These are phyloP conservation scores for Aquatica leii DNA, from an alignment of 2,888 invertebrate genomes.

Conservation along the genomic window DNA sequence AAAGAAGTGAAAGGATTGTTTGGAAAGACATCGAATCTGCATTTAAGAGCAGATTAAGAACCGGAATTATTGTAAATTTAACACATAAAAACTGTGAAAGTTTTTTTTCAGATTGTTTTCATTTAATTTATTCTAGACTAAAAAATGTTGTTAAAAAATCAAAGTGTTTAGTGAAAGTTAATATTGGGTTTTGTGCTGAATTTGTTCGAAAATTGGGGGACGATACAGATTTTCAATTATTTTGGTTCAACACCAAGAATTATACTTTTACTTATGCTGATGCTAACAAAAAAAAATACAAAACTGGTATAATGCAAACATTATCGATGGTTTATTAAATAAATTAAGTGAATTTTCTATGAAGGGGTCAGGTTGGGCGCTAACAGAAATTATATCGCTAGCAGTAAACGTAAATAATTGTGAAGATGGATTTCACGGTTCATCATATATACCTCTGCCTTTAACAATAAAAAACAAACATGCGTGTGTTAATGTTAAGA, in stretches of 20 bases:
- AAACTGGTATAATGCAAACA: not conserved
- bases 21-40: not conserved
- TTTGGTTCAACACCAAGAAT: not conserved
- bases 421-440: slow-evolving; percentile 17
- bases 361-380: not conserved
- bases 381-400: not conserved
- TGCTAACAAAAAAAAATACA: not conserved
- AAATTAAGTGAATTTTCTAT: not conserved
- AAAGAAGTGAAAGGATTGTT: not conserved
- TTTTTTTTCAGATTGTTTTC: not conserved
- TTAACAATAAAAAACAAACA: slow-evolving; percentile 29
- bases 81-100: not conserved
- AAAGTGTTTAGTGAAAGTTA: not conserved
- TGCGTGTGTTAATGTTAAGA: slow-evolving; percentile 40
- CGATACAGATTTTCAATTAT: slow-evolving; percentile 14
- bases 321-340: not conserved
- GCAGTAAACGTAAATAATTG: not conserved
- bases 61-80: slow-evolving; percentile 1
- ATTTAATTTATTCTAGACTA: not conserved
- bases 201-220: slow-evolving; percentile 6
- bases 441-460: slow-evolving; percentile 34
- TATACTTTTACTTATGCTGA: not conserved
- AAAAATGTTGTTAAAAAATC: not conserved
- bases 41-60: not conserved
- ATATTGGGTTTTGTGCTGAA: slow-evolving; percentile 7